These are phyloP conservation scores for Pangasius djambal DNA, from an alignment of 2,797 vertebrate species.

Conservation along the genomic window DNA sequence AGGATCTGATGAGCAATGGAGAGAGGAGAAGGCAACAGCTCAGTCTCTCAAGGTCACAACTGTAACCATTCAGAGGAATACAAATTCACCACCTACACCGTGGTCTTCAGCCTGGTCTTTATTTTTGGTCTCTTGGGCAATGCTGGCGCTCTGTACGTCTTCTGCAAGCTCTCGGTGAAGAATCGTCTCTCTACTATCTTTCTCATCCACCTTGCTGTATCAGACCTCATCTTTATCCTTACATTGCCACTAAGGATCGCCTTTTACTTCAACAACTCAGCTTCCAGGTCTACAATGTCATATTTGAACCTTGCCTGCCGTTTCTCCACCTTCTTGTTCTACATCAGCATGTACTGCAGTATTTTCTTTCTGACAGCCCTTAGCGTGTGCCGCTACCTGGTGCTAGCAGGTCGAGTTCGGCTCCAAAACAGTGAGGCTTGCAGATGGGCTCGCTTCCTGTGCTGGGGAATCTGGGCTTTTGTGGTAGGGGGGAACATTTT, in stretches of 20 bases:
- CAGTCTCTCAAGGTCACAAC: neutral
- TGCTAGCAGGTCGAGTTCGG: conserved; percentile 19
- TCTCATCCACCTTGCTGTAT: conserved; percentile 57
- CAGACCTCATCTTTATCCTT: conserved; percentile 59
- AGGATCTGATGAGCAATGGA: conserved; percentile 30
- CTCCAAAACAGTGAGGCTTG: conserved; percentile 45
- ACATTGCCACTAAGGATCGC: conserved; percentile 51
- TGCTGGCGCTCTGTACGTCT: conserved; percentile 52
- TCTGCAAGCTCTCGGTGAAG: conserved; percentile 52
- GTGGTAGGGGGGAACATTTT: conserved; percentile 19
- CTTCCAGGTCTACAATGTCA: neutral
- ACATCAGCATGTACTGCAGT: conserved; percentile 63
- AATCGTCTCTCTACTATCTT: conserved; percentile 56
- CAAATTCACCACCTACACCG: conserved; percentile 39
- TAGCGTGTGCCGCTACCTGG: conserved; percentile 58
- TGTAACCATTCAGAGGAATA: conserved; percentile 43
- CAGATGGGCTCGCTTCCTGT: conserved; percentile 33
- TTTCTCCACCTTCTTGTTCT: conserved; percentile 56
- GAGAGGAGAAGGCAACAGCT: neutral
- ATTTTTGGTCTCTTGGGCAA: conserved; percentile 56
- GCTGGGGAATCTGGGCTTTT: conserved; percentile 54
- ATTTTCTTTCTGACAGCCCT: conserved; percentile 60
- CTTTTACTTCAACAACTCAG: conserved; percentile 27
- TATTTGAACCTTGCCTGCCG: conserved; percentile 42
- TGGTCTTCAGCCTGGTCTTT: conserved; percentile 57